Base-by-base conservation (phyloP, 2,113 vertebrate genomes). In the Austrofundulus limnaeus region DNA sequence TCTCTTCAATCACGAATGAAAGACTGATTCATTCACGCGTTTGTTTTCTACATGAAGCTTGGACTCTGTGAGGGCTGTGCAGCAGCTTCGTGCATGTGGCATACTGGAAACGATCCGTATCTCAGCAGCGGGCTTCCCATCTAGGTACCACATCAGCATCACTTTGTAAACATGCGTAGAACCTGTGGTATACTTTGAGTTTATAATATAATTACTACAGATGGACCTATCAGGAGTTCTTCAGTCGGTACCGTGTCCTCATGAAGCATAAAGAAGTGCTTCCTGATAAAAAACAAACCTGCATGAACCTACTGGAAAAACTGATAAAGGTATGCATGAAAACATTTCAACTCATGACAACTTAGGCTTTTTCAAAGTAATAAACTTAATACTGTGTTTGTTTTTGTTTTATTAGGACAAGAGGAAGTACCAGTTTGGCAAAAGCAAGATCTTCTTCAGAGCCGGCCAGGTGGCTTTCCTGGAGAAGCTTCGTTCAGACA, bases 191-290 rank as follows among this genome's bases (percentile, higher is more conserved):
- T 49, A 2, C 20, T 14, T 48, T 48, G 2, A 24, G 21, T 3
- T 37, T 41, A 16, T 52, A 2, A 24, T 6, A 62, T 56, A 5
- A 39, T 11, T 37, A 41, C 20, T 66, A 25, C 82, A 99, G 97
- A 86, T 98, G 97, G 97, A 99, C 96, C 0, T 98, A 98, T 78
- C 96, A 96, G 61, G 97, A 99, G 77, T 99, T 99, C 84, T 98
- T 98, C 72, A 93, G 91, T 62, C 95, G 97, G 14, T 98, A 98
- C 77, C 93, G 95, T 42, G 96, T 99, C 70, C 92, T 99, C 49
- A 95, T 99, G 95, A 97, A 93, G 72, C 95, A 95, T 71, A 96
- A 92, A 77, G 95, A 98, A 77, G 90, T 96, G 19, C 92, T 96
- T 43, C 85, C 90, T 66, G 95, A 98, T 82, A 85, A 90, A 74